These are phyloP conservation scores for Charina bottae DNA, from an alignment of 2,113 vertebrate species.

Conservation along the genomic window DNA sequence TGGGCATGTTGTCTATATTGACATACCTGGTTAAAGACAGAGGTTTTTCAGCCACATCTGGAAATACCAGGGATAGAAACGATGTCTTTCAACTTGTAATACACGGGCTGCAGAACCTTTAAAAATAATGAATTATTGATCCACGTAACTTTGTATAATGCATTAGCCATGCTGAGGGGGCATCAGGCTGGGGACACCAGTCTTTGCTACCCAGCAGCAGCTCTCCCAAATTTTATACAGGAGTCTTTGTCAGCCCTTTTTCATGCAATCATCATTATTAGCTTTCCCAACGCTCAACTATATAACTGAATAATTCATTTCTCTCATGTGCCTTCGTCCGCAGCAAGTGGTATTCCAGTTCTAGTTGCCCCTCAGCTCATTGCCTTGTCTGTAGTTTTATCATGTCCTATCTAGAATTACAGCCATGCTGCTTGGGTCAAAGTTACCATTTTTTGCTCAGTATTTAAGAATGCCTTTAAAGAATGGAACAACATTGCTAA, in stretches of 20 bases:
- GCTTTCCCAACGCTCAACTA: background rate
- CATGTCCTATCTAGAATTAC: background rate
- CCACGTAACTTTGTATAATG: background rate
- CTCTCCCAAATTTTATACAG: no score
- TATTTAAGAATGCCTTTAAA: constrained; percentile 30
- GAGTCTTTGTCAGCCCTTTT: no score
- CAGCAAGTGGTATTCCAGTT: background rate
- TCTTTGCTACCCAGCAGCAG: background rate
- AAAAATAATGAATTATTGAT: background rate
- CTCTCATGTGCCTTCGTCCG: background rate
- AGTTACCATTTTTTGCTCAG: constrained; percentile 25
- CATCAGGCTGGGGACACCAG: background rate
- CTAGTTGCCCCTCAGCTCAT: background rate
- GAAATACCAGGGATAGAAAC: no score
- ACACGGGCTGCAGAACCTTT: background rate
- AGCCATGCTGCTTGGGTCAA: constrained; percentile 27
- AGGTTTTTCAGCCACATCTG: no score
- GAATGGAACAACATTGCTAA: constrained; percentile 43
- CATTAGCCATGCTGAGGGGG: background rate
- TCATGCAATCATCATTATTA: background rate
- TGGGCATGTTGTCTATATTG: no score
- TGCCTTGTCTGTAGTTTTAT: constrained; percentile 1
- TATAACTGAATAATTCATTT: background rate
- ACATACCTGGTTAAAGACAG: no score
- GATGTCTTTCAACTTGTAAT: background rate